Conservation (phyloP, 2,888 invertebrate species). For the Glaucopsyche alexis region DNA sequence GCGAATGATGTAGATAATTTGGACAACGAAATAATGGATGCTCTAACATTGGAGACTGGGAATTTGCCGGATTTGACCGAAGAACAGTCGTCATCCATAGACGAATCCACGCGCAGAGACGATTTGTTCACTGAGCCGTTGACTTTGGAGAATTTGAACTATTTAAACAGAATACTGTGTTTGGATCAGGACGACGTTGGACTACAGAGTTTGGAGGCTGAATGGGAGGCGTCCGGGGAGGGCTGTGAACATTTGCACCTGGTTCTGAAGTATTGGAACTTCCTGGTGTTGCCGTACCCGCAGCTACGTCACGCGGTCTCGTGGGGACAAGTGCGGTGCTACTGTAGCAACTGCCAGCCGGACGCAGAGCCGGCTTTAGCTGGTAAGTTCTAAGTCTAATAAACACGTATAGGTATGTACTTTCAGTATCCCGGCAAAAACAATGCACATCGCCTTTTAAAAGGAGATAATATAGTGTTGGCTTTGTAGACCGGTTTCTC, state of each 20-base stretch:
- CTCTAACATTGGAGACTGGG: slow-evolving; percentile 59
- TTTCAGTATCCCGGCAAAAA: no score
- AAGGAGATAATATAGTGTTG: no score
- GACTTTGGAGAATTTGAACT: slow-evolving; percentile 58
- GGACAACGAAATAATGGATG: slow-evolving; percentile 66
- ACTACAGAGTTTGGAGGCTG: slow-evolving; percentile 54
- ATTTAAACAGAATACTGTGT: slow-evolving; percentile 57
- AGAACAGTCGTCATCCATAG: slow-evolving; percentile 64
- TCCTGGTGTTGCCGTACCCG: slow-evolving; percentile 58
- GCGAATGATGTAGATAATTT: slow-evolving; percentile 64
- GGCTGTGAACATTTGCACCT: slow-evolving; percentile 64
- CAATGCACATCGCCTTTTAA: no score
- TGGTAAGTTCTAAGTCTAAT: slow-evolving; percentile 47
- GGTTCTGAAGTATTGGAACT: slow-evolving; percentile 67
- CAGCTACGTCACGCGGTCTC: slow-evolving; percentile 61
- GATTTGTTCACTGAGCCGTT: slow-evolving; percentile 57
- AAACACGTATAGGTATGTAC: no score
- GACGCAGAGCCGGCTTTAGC: slow-evolving; percentile 51
- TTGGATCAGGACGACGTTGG: slow-evolving; percentile 54
- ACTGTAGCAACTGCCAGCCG: slow-evolving; percentile 60
- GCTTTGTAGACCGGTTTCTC: no score
- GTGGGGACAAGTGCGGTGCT: slow-evolving; percentile 65
- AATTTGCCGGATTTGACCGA: slow-evolving; percentile 67
- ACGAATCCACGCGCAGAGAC: slow-evolving; percentile 64
- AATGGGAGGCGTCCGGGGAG: slow-evolving; percentile 60